Evolutionary conservation across 1,140 invertebrate genomes (phyloP), one percentile per base, ranked within the genome.

Genomic region (Marisa cornuarietis): DNA sequence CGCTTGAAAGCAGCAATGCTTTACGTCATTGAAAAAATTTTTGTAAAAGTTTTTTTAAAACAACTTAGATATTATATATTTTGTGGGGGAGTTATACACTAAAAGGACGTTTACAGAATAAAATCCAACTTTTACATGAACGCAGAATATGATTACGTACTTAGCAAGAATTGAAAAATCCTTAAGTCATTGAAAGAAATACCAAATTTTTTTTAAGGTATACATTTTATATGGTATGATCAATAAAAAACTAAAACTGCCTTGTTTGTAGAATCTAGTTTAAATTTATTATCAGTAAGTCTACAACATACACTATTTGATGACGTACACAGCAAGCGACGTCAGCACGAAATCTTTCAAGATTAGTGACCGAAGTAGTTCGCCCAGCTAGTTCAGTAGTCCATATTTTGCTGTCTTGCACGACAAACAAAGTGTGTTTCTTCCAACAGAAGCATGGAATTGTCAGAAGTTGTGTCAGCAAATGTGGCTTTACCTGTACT

Each of bases 401-500:
- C 62, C 79, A 80, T 80, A 80, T 80, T 80, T 74, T 80, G 49
- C 58, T 58, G 13, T 58, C 13, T 76, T 58, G 24, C 51, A 49
- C 68, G 10, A n/a, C 14, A 20, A 20, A 69, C 58, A 22, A 54
- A 49, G 14, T 11, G 31, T 71, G 18, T 76, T 42, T 54, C 20
- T 75, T 1, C 24, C 16, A 20, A 61, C 13, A 52, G 24, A 76
- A 82, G 24, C 31, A 89, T 90, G 88, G 88, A 90, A 79, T 63
- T 89, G 16, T 85, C 85, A 77, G 90, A 91, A 84, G 82, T 90
- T 61, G 87, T 90, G 49, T 89, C 88, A 81, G 88, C 87, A 42
- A 84, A 88, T 66, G 89, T 90, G 78, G 90, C 89, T 54, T 71
- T 91, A 24, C 91, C 91, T 49, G 90, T 91, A 49, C 83, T 90